phyloP scores from a whole-genome alignment of 2,797 vertebrate genomes.

The Pseudocheirus occidentalis region DNA sequence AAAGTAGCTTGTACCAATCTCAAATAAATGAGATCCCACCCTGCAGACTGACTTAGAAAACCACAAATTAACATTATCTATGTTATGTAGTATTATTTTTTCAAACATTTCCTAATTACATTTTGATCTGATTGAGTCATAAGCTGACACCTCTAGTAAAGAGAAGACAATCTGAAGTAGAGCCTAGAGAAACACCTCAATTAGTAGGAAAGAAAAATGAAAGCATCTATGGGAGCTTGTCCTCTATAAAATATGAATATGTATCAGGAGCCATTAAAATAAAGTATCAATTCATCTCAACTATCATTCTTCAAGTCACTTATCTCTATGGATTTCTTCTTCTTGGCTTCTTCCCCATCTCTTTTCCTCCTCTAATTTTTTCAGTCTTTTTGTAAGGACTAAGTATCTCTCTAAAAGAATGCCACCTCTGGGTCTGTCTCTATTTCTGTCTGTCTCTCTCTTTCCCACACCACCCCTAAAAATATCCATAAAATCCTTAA shows the following conservation, averaged over 20 bases:
- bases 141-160: background rate
- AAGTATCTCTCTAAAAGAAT: background rate
- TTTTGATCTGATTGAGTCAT: background rate
- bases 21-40: background rate
- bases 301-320: constrained; percentile 10
- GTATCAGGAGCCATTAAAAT: background rate
- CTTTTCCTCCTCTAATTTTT: background rate
- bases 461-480: constrained; percentile 1
- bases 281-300: background rate
- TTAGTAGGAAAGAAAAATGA: background rate
- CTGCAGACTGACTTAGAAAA: background rate
- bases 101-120: background rate
- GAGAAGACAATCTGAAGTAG: background rate
- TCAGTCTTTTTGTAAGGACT: constrained; percentile 14
- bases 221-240: background rate
- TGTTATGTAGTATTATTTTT: background rate
- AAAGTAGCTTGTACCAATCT: background rate
- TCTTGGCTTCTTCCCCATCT: background rate
- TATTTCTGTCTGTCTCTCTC: no score
- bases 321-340: background rate
- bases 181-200: background rate
- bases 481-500: background rate
- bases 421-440: background rate
- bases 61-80: background rate
- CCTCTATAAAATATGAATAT: background rate